Base-by-base conservation (phyloP, 2,888 invertebrate genomes). In the Torymus tubicola region DNA sequence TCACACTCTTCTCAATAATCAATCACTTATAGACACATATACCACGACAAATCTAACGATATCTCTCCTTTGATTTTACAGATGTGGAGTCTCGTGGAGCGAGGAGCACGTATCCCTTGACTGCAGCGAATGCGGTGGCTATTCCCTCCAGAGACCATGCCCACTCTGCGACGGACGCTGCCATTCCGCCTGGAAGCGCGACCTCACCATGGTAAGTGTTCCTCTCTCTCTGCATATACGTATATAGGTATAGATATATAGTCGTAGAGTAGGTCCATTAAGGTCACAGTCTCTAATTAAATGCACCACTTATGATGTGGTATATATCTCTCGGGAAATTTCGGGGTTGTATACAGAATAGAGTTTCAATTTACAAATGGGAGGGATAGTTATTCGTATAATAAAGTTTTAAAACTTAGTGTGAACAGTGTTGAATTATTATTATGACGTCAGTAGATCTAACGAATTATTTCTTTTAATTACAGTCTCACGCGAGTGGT, bases 51-150 rank as follows among this genome's bases (percentile, higher is more conserved):
- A 8, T 42, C 42, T 42, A 42, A 42, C 42, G 1, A 18, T 57
- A 4, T 21, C 2, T 14, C 21, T 8, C 0, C 14, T 18, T 74
- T 71, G 14, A 55, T 24, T 63, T 87, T 90, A 24, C 89, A 94
- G 93, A 87, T 96, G 96, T 90, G 95, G 96, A 72, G 95, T 96
- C 42, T 95, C 95, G 85, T 96, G 96, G 96, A 93, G 93, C 85
- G 95, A 95, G 87, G 94, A 94, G 86, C 95, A 96, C 89, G 94
- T 95, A 63, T 95, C 95, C 11, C 91, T 95, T 67, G 95, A 95
- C 88, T 96, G 96, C 90, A 92, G 93, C 69, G 96, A 96, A 89
- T 96, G 96, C 89, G 96, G 96, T 63, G 95, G 96, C 74, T 96
- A 95, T 88, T 94, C 95, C 77, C 92, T 96, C 87, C 93, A 94